Evolutionary conservation across 2,888 invertebrate species (phyloP), one percentile per base, ranked within the genome.

Genomic region (Orgyia antiqua): DNA sequence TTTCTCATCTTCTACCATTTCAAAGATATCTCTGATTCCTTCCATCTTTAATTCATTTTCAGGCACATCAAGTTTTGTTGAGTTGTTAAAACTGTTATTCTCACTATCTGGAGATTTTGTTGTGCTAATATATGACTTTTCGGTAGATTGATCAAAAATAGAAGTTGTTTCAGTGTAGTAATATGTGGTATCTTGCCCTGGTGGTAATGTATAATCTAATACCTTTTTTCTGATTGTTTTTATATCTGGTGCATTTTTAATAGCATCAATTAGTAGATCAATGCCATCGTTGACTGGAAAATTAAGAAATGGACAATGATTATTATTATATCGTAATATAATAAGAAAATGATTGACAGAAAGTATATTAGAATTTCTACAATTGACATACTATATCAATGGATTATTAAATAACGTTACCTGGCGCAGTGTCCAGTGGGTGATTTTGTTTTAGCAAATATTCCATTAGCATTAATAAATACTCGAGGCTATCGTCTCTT

Each of bases 251-350:
- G 82, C 72, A 38, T 57, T 70, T 64, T 68, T 71, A 3, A 83
- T 82, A 11, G 77, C 73, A 10, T 80, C 79, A 42, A 82, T 68
- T 18, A 82, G 42, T 39, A 80, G 39, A 45, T 83, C 80, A 30
- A 82, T 75, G 1, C 79, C 82, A 32, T 83, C 82, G 7, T 67
- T 64, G 1, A 49, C 80, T 80, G 60, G 33, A 71, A 69, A 28
- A 39, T 27, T 37, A 39, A 33, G n/a, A n/a, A n/a, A n/a, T n/a
- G n/a, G n/a, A n/a, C n/a, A n/a, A n/a, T n/a, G n/a, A 4, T 7
- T 3, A 20, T 4, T 4, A 20, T 20, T 20, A 17, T 5, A 17
- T 5, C 7, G 7, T 17, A 17, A 5, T 5, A 17, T 17, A 5
- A 17, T 17, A 17, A 17, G 4, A 17, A 17, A 17, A 17, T n/a